These are phyloP conservation scores for Gymnosoma rotundatum DNA, from an alignment of 2,888 invertebrate species.

Conservation along the genomic window DNA sequence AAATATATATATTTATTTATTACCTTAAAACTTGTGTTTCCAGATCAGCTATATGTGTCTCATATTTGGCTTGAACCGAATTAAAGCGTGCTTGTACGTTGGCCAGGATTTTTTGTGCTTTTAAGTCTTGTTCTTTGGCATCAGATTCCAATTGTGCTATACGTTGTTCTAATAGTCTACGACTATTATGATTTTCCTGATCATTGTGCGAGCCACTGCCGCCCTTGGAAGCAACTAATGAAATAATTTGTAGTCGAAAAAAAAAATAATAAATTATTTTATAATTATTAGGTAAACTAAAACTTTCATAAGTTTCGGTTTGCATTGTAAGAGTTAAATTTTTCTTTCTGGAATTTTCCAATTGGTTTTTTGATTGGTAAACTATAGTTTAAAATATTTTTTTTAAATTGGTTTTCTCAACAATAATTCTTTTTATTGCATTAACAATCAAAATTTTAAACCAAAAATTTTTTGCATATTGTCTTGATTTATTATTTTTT, in stretches of 20 bases:
- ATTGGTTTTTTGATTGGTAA: no score
- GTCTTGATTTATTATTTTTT: no score
- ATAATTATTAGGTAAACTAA: neutral
- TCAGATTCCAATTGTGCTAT: conserved; percentile 88
- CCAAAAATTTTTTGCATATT: no score
- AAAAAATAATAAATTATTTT: neutral
- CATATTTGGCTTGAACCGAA: conserved; percentile 90
- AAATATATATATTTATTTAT: neutral
- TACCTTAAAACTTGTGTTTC: conserved; percentile 85
- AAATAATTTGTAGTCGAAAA: no score
- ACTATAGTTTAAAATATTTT: no score
- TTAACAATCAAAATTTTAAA: no score
- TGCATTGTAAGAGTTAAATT: no score
- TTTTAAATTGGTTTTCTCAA: no score
- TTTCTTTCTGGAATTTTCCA: no score
- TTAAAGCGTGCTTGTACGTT: conserved; percentile 90
- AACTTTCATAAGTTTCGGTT: neutral
- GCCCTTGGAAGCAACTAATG: conserved; percentile 84
- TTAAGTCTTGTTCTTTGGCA: conserved; percentile 87
- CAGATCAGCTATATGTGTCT: conserved; percentile 88
- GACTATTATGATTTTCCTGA: conserved; percentile 80
- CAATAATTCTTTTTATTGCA: no score
- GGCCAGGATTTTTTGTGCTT: conserved; percentile 87
- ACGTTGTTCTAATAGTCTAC: conserved; percentile 86
- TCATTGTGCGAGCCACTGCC: conserved; percentile 78